Evolutionary conservation across 2,113 vertebrate genomes (phyloP).

Genomic region (Silurus meridionalis): DNA sequence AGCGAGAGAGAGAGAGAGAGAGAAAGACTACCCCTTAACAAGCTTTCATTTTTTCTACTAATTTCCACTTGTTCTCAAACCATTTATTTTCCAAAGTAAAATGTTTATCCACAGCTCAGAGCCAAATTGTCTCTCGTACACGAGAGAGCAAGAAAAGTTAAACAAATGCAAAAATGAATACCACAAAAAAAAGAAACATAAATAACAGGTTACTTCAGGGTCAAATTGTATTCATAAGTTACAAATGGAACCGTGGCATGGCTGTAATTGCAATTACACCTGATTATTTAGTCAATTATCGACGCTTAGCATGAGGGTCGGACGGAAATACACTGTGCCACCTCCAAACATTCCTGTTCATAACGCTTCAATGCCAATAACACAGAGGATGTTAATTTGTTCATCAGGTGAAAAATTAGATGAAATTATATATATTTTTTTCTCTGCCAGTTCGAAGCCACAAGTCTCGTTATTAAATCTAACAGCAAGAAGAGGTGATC

Average conservation of each 20-base stretch:
- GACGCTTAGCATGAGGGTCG: slow-evolving; percentile 71
- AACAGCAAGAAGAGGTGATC: slow-evolving; percentile 29
- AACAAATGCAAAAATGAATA: not conserved
- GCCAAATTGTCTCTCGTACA: not conserved
- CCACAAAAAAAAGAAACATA: not conserved
- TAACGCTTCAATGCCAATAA: slow-evolving; percentile 64
- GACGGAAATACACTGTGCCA: slow-evolving; percentile 64
- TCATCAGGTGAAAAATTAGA: slow-evolving; percentile 67
- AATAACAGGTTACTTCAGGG: slow-evolving; percentile 56
- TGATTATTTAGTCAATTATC: slow-evolving; percentile 77
- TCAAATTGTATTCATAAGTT: slow-evolving; percentile 75
- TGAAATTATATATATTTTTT: slow-evolving; percentile 54
- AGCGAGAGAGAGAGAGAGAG: not conserved
- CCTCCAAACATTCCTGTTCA: slow-evolving; percentile 53
- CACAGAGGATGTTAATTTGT: slow-evolving; percentile 68
- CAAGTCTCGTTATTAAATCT: slow-evolving; percentile 43
- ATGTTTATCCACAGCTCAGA: not conserved
- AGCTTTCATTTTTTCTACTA: not conserved
- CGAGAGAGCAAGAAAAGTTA: not conserved
- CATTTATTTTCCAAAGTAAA: slow-evolving; percentile 17
- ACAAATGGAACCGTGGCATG: slow-evolving; percentile 70
- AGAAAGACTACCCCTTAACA: too few species aligned
- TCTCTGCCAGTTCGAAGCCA: slow-evolving; percentile 12
- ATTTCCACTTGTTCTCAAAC: not conserved
- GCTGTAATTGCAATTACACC: slow-evolving; percentile 73